Evolutionary conservation across 1,140 invertebrate species (phyloP).

Genomic region (Anagrus nilaparvatae): DNA sequence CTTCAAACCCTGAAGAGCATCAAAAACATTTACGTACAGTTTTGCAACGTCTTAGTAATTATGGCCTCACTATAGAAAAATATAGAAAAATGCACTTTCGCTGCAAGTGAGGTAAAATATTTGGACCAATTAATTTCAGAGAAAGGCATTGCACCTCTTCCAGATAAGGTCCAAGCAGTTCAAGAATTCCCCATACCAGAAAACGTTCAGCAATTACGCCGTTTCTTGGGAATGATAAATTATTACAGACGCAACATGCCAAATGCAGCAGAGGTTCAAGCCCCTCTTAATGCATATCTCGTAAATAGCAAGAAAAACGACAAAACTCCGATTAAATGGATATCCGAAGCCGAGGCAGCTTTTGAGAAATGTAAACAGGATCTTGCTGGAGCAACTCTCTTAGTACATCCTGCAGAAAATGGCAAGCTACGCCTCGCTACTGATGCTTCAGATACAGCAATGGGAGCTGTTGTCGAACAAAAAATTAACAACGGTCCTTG

Average conservation of each 20-base stretch:
- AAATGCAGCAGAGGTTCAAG: too few species aligned
- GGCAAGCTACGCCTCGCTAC: constrained; percentile 13
- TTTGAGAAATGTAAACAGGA: constrained; percentile 33
- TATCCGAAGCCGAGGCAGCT: constrained; percentile 19
- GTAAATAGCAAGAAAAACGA: too few species aligned
- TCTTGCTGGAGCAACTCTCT: constrained; percentile 30
- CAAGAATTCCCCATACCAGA: constrained; percentile 22
- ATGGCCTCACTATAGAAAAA: constrained; percentile 27
- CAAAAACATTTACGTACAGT: constrained; percentile 8
- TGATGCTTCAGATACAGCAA: constrained; percentile 36
- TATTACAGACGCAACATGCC: constrained; percentile 32
- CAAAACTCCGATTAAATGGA: too few species aligned
- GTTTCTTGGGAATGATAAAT: constrained; percentile 36
- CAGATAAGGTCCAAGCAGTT: constrained; percentile 20
- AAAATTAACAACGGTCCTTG: too few species aligned
- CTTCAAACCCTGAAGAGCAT: constrained; percentile 7
- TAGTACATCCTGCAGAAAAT: constrained; percentile 8
- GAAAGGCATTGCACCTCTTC: constrained; percentile 22
- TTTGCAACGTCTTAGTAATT: constrained; percentile 20
- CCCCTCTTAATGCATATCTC: too few species aligned
- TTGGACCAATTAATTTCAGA: constrained; percentile 24
- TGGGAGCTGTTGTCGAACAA: too few species aligned
- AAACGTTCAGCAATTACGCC: constrained; percentile 20
- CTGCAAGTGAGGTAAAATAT: not conserved
- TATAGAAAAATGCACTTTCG: constrained; percentile 18